Evolutionary conservation across 2,113 vertebrate species (phyloP).

Genomic region (Chunga burmeisteri): DNA sequence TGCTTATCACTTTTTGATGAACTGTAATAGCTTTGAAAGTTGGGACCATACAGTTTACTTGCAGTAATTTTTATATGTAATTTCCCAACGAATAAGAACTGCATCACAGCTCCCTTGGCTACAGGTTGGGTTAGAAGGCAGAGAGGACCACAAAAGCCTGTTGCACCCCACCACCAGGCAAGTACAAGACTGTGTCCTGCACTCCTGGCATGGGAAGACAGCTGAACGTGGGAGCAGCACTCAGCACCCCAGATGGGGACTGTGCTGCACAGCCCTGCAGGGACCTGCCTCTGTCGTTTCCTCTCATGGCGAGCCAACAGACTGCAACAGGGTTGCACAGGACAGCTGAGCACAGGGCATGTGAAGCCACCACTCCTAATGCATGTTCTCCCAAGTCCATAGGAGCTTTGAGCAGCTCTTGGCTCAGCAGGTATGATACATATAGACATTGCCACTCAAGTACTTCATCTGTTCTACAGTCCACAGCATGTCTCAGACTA

Average conservation of each 20-base stretch:
- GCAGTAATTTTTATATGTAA: neutral
- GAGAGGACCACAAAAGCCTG: neutral
- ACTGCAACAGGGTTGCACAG: neutral
- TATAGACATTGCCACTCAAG: too few relatives aligned
- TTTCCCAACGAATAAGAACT: neutral
- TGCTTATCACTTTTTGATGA: neutral
- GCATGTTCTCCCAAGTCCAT: neutral
- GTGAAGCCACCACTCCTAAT: neutral
- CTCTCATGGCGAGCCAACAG: neutral
- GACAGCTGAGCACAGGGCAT: too few relatives aligned
- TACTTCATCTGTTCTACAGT: neutral
- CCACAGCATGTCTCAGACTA: neutral
- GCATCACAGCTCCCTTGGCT: neutral
- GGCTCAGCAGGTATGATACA: neutral
- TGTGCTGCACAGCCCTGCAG: neutral
- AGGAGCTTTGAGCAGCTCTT: neutral
- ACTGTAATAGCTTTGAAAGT: neutral
- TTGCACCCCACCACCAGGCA: neutral
- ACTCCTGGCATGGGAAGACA: accelerated
- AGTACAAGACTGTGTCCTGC: neutral
- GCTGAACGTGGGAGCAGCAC: neutral
- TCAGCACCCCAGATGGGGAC: neutral
- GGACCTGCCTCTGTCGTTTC: neutral
- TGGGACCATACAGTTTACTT: neutral
- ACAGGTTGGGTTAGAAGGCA: neutral